These are phyloP conservation scores for Ennomos quercinarius DNA, from an alignment of 2,888 invertebrate genomes.

Conservation along the genomic window DNA sequence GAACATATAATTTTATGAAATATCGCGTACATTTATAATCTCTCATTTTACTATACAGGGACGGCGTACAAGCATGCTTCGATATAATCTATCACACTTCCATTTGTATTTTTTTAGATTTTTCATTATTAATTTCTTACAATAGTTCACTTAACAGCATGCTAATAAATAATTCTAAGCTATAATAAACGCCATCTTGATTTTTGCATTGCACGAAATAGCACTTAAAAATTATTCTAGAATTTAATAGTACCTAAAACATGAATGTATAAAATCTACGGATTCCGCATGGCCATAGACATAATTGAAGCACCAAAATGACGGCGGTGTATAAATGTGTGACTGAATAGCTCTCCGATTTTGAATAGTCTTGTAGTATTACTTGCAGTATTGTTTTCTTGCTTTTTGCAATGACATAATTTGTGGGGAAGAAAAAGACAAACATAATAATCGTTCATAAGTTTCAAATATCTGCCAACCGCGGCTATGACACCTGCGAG, in stretches of 20 bases:
- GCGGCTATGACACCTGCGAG: no score
- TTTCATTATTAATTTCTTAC: conserved; percentile 55
- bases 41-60: conserved; percentile 46
- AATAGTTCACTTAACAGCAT: conserved; percentile 66
- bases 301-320: no score
- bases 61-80: conserved; percentile 67
- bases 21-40: conserved; percentile 10
- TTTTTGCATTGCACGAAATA: conserved; percentile 21
- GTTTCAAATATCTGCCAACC: no score
- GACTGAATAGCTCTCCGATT: no score
- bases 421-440: no score
- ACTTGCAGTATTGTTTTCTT: no score
- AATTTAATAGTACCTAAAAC: conserved; percentile 8
- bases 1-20: background rate
- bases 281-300: no score
- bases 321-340: no score
- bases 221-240: conserved; percentile 1
- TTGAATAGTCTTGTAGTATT: no score
- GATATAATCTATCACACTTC: conserved; percentile 64
- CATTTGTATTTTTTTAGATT: conserved; percentile 60
- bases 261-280: background rate
- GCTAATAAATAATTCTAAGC: conserved; percentile 82
- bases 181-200: conserved; percentile 48
- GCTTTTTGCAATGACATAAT: no score
- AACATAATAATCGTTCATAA: no score